These are phyloP conservation scores for Luscinia luscinia DNA, from an alignment of 2,797 vertebrate genomes.

Conservation along the genomic window DNA sequence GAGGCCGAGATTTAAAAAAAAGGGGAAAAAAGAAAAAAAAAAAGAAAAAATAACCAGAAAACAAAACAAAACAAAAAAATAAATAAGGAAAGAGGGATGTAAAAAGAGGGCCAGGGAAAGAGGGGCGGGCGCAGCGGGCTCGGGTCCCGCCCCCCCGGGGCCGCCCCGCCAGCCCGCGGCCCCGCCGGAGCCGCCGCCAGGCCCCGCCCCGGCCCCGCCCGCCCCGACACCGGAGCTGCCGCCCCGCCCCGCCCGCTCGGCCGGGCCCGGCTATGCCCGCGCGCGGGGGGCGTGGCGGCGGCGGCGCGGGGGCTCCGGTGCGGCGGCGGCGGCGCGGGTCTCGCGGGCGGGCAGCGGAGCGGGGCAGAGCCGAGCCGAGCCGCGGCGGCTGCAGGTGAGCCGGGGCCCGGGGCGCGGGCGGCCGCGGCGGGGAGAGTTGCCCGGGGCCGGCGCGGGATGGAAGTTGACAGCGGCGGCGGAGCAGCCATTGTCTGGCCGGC, in stretches of 20 bases:
- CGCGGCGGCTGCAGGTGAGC: neutral
- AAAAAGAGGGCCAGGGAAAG: neutral
- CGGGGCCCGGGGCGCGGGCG: neutral
- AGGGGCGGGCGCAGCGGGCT: no score
- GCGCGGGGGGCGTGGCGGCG: neutral
- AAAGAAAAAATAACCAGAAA: neutral
- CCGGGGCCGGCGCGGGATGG: neutral
- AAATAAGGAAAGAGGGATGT: neutral
- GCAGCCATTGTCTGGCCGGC: conserved; percentile 25
- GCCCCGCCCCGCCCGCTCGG: neutral
- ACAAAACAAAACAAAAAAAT: neutral
- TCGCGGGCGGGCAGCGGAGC: neutral
- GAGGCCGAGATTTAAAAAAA: neutral
- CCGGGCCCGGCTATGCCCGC: neutral
- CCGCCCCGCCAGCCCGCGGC: neutral
- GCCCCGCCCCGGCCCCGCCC: neutral
- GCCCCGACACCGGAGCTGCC: neutral
- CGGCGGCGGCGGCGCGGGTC: neutral
- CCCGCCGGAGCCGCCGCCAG: neutral
- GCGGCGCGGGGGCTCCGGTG: neutral
- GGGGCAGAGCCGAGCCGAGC: neutral
- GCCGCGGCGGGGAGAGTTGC: conserved; percentile 36
- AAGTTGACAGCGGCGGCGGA: conserved; percentile 29
- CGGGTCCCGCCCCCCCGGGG: neutral
- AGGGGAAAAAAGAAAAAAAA: no score